phyloP scores from a whole-genome alignment of 1,140 invertebrate genomes.

The Cotesia vestalis region DNA sequence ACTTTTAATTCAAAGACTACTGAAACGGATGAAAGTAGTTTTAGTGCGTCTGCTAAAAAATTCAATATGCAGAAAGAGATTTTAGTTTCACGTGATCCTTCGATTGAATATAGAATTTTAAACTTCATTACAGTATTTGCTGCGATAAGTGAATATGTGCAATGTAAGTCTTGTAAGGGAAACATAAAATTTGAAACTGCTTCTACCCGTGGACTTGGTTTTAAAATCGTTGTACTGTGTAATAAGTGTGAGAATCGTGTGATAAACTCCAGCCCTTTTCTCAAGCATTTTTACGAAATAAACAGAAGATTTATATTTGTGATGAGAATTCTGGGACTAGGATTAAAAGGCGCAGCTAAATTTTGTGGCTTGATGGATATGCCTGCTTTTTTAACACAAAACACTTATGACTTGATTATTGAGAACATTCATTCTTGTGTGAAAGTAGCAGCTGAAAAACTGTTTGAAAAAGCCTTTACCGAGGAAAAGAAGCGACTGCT shows the following conservation, averaged over 20 bases:
- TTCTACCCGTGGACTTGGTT: slow-evolving; percentile 32
- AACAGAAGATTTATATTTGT: slow-evolving; percentile 30
- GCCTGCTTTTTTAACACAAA: slow-evolving; percentile 28
- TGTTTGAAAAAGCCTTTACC: slow-evolving; percentile 21
- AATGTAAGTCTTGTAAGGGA: slow-evolving; percentile 35
- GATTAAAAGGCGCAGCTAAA: slow-evolving; percentile 26
- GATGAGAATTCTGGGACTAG: slow-evolving; percentile 26
- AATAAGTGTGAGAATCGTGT: too few species aligned
- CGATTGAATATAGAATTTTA: slow-evolving; percentile 35
- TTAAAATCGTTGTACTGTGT: slow-evolving; percentile 32
- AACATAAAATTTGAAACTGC: slow-evolving; percentile 35
- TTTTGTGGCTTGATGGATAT: slow-evolving; percentile 33
- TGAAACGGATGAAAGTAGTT: slow-evolving; percentile 29
- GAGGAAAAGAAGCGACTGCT: slow-evolving; percentile 33
- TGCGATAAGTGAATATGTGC: slow-evolving; percentile 33
- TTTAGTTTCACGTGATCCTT: slow-evolving; percentile 26
- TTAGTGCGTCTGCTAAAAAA: slow-evolving; percentile 38
- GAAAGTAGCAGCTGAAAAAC: slow-evolving; percentile 30
- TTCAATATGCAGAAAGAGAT: slow-evolving; percentile 29
- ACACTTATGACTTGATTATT: slow-evolving; percentile 32
- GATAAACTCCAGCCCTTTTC: too few species aligned
- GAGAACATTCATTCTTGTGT: slow-evolving; percentile 31
- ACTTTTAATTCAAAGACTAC: slow-evolving; percentile 35
- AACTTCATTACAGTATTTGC: slow-evolving; percentile 37
- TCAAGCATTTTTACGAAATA: not conserved